Conservation (phyloP, 2,113 vertebrate genomes). For the Psittacula cyanocephala region DNA sequence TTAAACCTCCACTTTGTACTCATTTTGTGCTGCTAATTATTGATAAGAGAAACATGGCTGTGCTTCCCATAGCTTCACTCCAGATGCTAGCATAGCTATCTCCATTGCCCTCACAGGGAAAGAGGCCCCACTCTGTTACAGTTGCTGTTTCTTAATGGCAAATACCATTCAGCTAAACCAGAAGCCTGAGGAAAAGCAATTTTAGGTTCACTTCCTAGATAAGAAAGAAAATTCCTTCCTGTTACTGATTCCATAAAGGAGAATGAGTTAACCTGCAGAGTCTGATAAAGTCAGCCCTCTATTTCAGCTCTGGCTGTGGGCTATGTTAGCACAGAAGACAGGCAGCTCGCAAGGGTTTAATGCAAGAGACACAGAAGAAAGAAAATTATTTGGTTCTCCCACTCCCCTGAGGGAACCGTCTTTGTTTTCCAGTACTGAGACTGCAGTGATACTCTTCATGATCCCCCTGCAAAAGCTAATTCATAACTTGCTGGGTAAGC, state of each 20-base stretch:
- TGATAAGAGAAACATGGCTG: not conserved
- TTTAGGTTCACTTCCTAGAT: constrained; percentile 38
- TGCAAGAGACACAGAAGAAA: not conserved
- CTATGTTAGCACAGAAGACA: constrained; percentile 11
- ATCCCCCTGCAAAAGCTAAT: not conserved
- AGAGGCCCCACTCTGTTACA: not conserved
- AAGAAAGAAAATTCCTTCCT: constrained; percentile 59
- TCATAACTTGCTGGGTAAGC: not conserved
- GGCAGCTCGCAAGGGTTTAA: not conserved
- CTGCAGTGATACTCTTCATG: not conserved
- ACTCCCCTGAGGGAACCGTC: not conserved
- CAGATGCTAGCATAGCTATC: not conserved
- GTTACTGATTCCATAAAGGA: constrained; percentile 38
- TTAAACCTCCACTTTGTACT: not conserved
- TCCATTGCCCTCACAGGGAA: not conserved
- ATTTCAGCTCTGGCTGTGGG: constrained; percentile 27
- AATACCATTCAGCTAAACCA: constrained; percentile 13
- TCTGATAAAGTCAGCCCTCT: constrained; percentile 34
- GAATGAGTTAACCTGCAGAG: constrained; percentile 18
- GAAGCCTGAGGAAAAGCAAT: constrained; percentile 48
- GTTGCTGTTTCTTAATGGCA: not conserved
- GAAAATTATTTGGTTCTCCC: not conserved
- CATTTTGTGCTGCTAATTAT: not conserved
- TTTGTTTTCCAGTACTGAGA: not conserved
- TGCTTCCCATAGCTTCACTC: not conserved